phyloP scores from a whole-genome alignment of 1,140 invertebrate genomes.

The Vanessa atalanta region DNA sequence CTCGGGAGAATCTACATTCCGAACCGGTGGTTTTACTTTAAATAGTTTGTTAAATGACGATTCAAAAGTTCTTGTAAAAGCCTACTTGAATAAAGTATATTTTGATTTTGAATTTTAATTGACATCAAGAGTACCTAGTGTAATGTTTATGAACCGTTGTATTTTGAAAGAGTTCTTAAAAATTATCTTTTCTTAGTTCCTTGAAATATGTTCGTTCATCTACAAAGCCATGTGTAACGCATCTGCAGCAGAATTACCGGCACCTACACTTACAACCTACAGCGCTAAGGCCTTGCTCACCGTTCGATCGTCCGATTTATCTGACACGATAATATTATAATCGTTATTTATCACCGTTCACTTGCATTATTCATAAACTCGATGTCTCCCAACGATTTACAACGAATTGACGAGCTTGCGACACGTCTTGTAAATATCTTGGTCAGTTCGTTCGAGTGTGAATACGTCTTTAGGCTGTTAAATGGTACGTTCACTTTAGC shows the following conservation, averaged over 20 bases:
- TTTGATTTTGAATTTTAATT: no score
- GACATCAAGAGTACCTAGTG: no score
- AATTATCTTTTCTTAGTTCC: no score
- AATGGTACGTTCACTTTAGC: conserved; percentile 17
- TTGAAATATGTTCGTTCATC: not conserved
- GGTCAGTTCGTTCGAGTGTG: conserved; percentile 1
- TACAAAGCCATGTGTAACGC: conserved; percentile 30
- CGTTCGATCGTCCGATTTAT: conserved; percentile 57
- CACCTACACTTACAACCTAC: conserved; percentile 41
- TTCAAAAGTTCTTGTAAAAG: no score
- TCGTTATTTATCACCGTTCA: conserved; percentile 64
- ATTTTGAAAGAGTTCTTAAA: no score
- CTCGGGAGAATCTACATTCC: no score
- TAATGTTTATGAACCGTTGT: no score
- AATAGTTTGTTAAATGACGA: no score
- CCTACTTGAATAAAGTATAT: no score
- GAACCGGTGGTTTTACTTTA: no score
- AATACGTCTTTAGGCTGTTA: conserved; percentile 7
- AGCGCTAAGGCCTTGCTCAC: conserved; percentile 41
- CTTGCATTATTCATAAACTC: conserved; percentile 59
- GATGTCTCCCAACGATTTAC: conserved; percentile 42
- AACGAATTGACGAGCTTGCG: conserved; percentile 32
- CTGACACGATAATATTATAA: conserved; percentile 66
- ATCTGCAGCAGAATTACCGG: conserved; percentile 43
- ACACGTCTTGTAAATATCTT: conserved; percentile 18